A percentile compares a stretch with the other conserved stretches of the same genome.
Conservation (phyloP, 2,888 invertebrate genomes). For the Microctonus aethiopoides region DNA sequence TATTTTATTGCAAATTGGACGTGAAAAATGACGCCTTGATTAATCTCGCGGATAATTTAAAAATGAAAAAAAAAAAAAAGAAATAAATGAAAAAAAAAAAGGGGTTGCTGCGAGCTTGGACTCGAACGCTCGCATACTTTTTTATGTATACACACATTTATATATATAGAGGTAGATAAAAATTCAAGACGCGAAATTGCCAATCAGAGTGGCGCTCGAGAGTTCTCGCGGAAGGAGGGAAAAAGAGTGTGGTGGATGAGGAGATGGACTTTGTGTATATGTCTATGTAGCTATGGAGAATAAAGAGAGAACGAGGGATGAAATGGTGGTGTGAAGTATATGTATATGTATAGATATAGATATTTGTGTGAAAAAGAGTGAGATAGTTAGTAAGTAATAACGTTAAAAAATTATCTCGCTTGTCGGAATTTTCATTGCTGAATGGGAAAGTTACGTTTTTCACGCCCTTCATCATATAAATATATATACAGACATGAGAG, state of each 20-base stretch:
- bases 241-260: constrained; percentile 31
- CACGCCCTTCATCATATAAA: too few relatives aligned
- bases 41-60: constrained; percentile 68
- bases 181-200: constrained; percentile 68
- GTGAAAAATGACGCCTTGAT: constrained; percentile 68
- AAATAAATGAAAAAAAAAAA: too few relatives aligned
- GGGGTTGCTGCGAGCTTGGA: constrained; percentile 38
- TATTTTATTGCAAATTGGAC: constrained; percentile 67
- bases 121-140: constrained; percentile 24
- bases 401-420: constrained; percentile 65
- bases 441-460: too few relatives aligned
- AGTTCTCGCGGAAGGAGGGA: background rate
- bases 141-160: background rate
- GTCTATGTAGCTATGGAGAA: background rate
- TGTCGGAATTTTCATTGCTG: constrained; percentile 61
- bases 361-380: constrained; percentile 27
- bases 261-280: constrained; percentile 19
- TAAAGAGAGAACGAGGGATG: background rate
- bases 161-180: constrained; percentile 54
- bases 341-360: background rate
- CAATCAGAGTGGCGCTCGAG: constrained; percentile 60
- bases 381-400: constrained; percentile 54
- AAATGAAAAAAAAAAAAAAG: constrained; percentile 61
- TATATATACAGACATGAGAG: too few relatives aligned
- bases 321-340: background rate